These are phyloP conservation scores for Sphyrna mokarran DNA, from an alignment of 2,113 vertebrate genomes.

Conservation along the genomic window DNA sequence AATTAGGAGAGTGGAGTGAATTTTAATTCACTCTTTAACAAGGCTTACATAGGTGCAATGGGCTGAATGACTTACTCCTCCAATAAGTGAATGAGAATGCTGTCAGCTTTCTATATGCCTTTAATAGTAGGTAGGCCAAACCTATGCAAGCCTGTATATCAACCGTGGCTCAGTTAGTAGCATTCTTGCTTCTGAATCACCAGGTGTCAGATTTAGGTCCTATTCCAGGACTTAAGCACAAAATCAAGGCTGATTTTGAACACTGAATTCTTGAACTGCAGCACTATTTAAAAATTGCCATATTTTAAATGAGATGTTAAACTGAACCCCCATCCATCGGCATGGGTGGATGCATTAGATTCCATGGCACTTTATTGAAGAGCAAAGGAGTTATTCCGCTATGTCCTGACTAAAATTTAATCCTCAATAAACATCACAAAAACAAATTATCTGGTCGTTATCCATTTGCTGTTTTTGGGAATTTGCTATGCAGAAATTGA, in stretches of 20 bases:
- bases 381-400: neutral
- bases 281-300: no score
- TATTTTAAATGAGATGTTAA: no score
- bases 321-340: no score
- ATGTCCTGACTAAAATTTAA: neutral
- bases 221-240: neutral
- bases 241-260: no score
- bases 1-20: no score
- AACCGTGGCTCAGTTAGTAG: neutral
- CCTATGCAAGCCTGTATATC: neutral
- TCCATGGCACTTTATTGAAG: neutral
- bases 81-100: neutral
- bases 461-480: neutral
- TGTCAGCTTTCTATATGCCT: neutral
- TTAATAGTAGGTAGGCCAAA: neutral
- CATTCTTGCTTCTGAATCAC: neutral
- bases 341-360: no score
- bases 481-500: neutral
- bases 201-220: neutral
- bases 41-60: no score
- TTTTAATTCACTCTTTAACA: no score
- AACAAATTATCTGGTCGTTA: neutral
- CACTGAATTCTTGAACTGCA: no score
- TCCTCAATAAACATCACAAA: neutral
- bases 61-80: no score